Conservation (phyloP, 2,888 invertebrate genomes). For the Microctonus aethiopoides region DNA sequence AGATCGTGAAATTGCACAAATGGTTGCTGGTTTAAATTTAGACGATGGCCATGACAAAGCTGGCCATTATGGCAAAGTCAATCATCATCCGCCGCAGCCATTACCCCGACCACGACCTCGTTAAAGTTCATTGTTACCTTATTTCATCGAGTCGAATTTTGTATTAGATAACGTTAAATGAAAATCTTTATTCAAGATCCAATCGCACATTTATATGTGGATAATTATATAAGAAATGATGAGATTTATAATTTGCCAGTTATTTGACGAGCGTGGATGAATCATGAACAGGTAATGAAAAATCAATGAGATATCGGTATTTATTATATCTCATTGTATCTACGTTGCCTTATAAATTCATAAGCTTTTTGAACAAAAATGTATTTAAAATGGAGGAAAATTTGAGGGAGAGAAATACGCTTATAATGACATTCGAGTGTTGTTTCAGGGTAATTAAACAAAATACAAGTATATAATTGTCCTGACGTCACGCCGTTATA, state of each 20-base stretch:
- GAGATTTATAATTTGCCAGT: background rate
- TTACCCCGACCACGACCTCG: constrained; percentile 63
- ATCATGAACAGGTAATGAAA: constrained; percentile 2
- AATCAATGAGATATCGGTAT: background rate
- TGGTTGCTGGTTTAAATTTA: constrained; percentile 90
- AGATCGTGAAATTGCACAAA: constrained; percentile 91
- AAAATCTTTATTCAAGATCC: background rate
- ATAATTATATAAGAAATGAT: background rate
- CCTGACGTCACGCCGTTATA: constrained; percentile 22
- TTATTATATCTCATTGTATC: background rate
- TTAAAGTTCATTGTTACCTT: constrained; percentile 39
- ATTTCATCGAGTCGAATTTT: background rate
- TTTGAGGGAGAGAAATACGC: constrained; percentile 8
- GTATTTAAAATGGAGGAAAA: background rate
- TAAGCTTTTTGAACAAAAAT: background rate
- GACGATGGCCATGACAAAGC: constrained; percentile 78
- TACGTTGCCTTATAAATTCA: constrained; percentile 1
- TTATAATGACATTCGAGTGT: constrained; percentile 35
- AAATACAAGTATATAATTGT: constrained; percentile 37
- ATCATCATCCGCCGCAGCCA: constrained; percentile 66
- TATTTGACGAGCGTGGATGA: background rate
- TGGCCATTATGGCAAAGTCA: constrained; percentile 70
- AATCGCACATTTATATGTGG: background rate
- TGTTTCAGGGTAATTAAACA: constrained; percentile 38
- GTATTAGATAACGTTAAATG: background rate